Evolutionary conservation across 2,113 vertebrate genomes (phyloP), one percentile per base, ranked within the genome.

Genomic region (Deroptyus accipitrinus): DNA sequence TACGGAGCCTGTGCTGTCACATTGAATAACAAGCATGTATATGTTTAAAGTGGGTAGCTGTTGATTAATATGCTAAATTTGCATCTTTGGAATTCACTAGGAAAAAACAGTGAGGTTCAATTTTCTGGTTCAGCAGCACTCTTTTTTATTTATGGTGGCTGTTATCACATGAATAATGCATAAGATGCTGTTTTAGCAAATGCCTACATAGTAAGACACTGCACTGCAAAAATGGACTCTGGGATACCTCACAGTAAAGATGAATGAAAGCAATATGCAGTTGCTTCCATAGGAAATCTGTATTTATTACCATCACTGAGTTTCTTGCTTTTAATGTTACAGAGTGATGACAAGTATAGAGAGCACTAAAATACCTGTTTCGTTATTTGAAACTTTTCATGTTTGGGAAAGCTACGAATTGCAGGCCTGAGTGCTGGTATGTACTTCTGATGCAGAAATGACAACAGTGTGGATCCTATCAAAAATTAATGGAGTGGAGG

Each of bases 121-220:
- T 85, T 94, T 95, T 92, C 89, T 87, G 64, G 44, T 83, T 92
- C 89, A 94, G 78, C 67, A 85, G n/a, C 41, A 69, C 13, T 22
- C 11, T 80, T 85, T 74, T 84, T 84, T 82, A 78, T 91, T 82
- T 87, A 54, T 68, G 13, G 2, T 41, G 30, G 37, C 54, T 87
- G n/a, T 52, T 73, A 44, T 44, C 66, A 44, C 49, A 82, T 63
- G 63, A 80, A 92, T 85, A 70, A 74, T 70, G 41, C 59, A 66
- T 33, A 69, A 68, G 41, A n/a, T 63, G 44, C 24, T 86, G 48
- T 13, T 83, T 75, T 44, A 41, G 37, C 59, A 80, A 78, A 54
- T 25, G 25, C 20, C 30, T 63, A 39, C 61, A 62, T 61, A 37
- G 46, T 57, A n/a, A 82, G 48, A 74, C 23, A 37, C 30, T 27